Base-by-base conservation (phyloP, 2,888 invertebrate species). In the Macropis europaea region DNA sequence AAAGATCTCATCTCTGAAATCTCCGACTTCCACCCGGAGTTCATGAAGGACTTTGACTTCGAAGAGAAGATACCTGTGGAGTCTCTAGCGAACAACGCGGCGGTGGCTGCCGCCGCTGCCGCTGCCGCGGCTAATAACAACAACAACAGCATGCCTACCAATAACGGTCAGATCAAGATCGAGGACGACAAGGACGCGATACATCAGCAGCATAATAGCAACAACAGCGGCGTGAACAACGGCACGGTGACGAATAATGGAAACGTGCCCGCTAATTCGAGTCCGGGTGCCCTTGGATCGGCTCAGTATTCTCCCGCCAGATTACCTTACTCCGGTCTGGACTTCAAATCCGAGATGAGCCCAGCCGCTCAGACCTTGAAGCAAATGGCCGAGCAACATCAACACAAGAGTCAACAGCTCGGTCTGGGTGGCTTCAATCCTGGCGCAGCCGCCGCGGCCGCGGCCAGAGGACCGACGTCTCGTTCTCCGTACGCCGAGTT, bases 351-450 rank as follows among this genome's bases (percentile, higher is more conserved):
- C 0, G 96, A 96, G 89, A 92, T 96, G 89, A 97, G 97, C 68
- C 96, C 97, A 22, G 98, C 98, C 0, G 97, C 98, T 50, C 97
- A 98, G 91, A 98, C 97, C 0, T 91, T 98, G 56, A 98, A 98
- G 89, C 97, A 98, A 86, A 97, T 98, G 97, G 98, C 98, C 36
- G 97, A 98, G 89, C 98, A 98, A 90, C 98, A 98, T 90, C 97
- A 97, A 91, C 97, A 96, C 90, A 95, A 95, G 88, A 94, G 93
- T 77, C 94, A 91, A 73, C 89, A 94, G 79, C 91, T 94, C 88
- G 95, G 95, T 1, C 91, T 94, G 32, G 89, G 90, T 2, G 87
- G 87, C 1, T 92, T 92, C 79, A 92, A 91, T 76, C 91, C 92
- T 2, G 90, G 90, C 42, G 89, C 88, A 0, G 79, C 85, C 0